A percentile compares a stretch with the other conserved stretches of the same genome.
phyloP scores from a whole-genome alignment of 2,113 vertebrate genomes.

The Brachyhypopomus occidentalis region DNA sequence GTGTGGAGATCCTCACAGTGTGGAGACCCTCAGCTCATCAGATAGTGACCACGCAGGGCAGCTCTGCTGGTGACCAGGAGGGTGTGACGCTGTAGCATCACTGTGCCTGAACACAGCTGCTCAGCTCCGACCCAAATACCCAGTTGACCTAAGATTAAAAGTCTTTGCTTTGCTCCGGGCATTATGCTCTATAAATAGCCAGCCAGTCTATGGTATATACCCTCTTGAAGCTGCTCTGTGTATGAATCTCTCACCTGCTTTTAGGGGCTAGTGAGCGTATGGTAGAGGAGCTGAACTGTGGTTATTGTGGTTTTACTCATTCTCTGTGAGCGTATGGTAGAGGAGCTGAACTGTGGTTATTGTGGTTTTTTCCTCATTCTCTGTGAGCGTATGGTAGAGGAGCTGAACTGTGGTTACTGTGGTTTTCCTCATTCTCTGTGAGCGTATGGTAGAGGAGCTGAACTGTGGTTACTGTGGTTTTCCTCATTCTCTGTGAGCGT shows the following conservation, averaged over 20 bases:
- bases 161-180: background rate
- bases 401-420: background rate
- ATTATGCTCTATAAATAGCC: background rate
- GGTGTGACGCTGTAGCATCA: too few species aligned
- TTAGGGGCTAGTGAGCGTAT: background rate
- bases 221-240: background rate
- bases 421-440: conserved; percentile 3
- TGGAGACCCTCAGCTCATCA: too few species aligned
- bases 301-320: too few species aligned
- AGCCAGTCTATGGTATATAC: background rate
- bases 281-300: conserved; percentile 4
- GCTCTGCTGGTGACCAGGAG: too few species aligned
- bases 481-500: conserved; percentile 8
- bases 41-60: too few species aligned
- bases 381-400: too few species aligned
- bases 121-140: conserved; percentile 4
- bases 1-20: too few species aligned
- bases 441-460: too few species aligned
- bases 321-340: too few species aligned
- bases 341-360: background rate
- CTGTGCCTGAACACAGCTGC: too few species aligned
- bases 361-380: conserved; percentile 5
- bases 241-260: conserved; percentile 28
- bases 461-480: background rate
- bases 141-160: background rate